A percentile compares a stretch with the other conserved stretches of the same genome.
phyloP scores from a whole-genome alignment of 2,888 invertebrate species.

The Leistus spinibarbis region DNA sequence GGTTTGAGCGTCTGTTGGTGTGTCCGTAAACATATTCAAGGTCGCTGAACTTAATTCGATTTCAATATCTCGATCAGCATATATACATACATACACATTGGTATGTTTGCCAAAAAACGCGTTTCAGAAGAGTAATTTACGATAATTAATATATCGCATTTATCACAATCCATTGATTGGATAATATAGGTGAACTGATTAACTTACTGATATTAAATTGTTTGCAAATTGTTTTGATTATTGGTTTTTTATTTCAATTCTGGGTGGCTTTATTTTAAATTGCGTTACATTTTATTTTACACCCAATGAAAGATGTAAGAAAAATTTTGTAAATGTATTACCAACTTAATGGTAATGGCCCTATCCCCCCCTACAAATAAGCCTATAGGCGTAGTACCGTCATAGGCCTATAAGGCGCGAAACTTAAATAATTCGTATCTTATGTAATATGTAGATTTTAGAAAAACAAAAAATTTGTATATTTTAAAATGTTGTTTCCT shows the following conservation, averaged over 20 bases:
- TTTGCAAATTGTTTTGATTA: neutral
- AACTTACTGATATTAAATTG: neutral
- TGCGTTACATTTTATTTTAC: no score
- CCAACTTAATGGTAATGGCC: no score
- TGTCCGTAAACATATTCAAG: constrained; percentile 40
- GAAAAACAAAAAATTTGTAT: no score
- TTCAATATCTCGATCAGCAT: constrained; percentile 33
- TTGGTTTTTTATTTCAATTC: no score
- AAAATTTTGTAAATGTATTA: no score
- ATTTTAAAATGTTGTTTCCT: no score
- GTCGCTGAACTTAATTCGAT: constrained; percentile 35
- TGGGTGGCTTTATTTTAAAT: neutral
- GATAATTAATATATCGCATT: neutral
- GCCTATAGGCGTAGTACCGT: no score
- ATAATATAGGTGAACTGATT: neutral
- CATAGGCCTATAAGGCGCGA: no score
- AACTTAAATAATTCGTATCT: no score
- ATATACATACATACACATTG: neutral
- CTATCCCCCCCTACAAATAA: no score
- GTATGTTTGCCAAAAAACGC: neutral
- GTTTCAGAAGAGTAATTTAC: neutral
- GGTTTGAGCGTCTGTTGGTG: constrained; percentile 30
- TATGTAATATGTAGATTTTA: no score
- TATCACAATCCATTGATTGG: neutral
- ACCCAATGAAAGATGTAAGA: no score